Evolutionary conservation across 2,797 vertebrate genomes (phyloP), one percentile per base, ranked within the genome.

Genomic region (Amphiprion clarkii): DNA sequence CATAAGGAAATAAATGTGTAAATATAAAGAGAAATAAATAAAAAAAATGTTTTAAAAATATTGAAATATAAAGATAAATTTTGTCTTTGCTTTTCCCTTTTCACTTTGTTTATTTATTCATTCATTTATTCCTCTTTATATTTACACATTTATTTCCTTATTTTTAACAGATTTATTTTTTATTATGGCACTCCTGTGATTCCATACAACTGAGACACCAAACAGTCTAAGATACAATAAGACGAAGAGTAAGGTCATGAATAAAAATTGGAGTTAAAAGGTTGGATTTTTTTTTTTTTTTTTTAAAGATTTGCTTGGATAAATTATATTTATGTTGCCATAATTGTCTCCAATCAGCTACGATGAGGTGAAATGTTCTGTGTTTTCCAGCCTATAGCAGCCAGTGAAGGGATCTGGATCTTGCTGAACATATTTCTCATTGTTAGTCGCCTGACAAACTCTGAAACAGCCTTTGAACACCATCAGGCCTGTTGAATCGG

Each of bases 381-480:
- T 49, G 19, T 42, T 14, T 14, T 42, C 7, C 16, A 6, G 17
- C 21, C 44, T 25, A 16, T 6, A 59, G 31, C 2, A 12, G 6
- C 6, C 27, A 29, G 59, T 51, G 7, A 2, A 21, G 21, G 3
- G 21, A 21, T 23, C 3, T 48, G 46, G 17, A 19, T 44, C 14
- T 19, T n/a, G 6, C 19, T 49, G 10, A 25, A 31, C 29, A 8
- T 2, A 39, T 48, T 31, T 17, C 4, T 62, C 10, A 46, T 57
- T 52, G 42, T 64, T 65, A 31, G 21, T 72, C 17, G 58, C 44
- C 21, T 23, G 36, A 51, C 7, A 48, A 39, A 55, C 5, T 58
- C 17, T 75, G 6, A 66, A 74, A 78, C 29, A 62, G 19, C 36
- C 11, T 13, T 68, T 68, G 61, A 58, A 69, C 63, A 58, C 49